A percentile compares a stretch with the other conserved stretches of the same genome.
These are phyloP conservation scores for Sus cebifrons DNA, from an alignment of 2,797 vertebrate genomes.

Conservation along the genomic window DNA sequence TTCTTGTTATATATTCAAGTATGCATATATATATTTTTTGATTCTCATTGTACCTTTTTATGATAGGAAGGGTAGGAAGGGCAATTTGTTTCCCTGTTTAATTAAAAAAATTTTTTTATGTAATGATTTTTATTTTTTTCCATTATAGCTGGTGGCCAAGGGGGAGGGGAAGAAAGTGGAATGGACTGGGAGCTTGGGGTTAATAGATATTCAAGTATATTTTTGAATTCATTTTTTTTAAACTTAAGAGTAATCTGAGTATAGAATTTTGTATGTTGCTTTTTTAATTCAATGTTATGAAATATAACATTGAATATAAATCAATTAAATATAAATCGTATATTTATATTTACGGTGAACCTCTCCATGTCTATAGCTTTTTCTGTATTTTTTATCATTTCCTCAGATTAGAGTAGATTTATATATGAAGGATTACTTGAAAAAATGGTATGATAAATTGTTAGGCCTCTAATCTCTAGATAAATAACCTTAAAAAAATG, in stretches of 20 bases:
- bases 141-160: too few species aligned
- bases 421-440: not conserved
- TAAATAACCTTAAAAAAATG: not conserved
- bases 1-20: not conserved
- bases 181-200: too few species aligned
- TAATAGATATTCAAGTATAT: not conserved
- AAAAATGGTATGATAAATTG: conserved; percentile 3
- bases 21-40: not conserved
- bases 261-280: conserved; percentile 28
- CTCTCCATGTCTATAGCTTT: not conserved
- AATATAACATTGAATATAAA: too few species aligned
- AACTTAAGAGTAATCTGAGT: conserved; percentile 3
- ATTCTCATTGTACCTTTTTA: not conserved
- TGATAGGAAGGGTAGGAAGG: not conserved
- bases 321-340: not conserved
- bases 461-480: not conserved
- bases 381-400: conserved; percentile 26
- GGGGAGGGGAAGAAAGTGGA: too few species aligned
- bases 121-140: too few species aligned
- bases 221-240: not conserved
- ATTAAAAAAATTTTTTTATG: not conserved
- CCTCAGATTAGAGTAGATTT: conserved; percentile 7
- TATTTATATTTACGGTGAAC: not conserved
- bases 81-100: conserved; percentile 2
- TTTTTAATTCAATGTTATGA: conserved; percentile 24